Evolutionary conservation across 2,113 vertebrate genomes (phyloP), one percentile per base, ranked within the genome.

Genomic region (Proterorhinus semilunaris): DNA sequence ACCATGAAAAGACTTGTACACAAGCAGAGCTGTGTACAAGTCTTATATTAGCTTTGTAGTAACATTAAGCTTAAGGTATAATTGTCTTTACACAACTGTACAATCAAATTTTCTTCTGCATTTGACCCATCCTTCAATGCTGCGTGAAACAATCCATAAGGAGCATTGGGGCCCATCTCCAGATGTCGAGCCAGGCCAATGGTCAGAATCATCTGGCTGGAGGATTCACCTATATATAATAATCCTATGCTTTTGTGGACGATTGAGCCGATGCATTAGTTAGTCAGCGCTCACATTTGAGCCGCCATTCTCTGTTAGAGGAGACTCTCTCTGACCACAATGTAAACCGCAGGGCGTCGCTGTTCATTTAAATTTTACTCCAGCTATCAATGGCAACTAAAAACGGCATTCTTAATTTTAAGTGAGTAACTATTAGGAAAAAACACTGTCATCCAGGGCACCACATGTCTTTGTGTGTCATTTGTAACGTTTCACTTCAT

Each of bases 401-500:
- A 74, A 74, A 76, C 62, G 76, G 52, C 48, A 75, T 61, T 62
- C 53, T 69, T 72, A 65, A 43, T 27, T 50, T 69, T 45, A 36
- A 65, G 11, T 21, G 65, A 46, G 43, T n/a, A 53, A 57, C 47
- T 46, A 69, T 78, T 61, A 47, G 55, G 76, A 76, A 78, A 85
- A 83, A 86, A 69, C 68, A 21, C 49, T 72, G 53, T 59, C 66
- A 55, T 79, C 72, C 50, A 52, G 43, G 62, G 66, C 44, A 68
- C 68, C 57, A 46, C 17, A 51, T 66, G 68, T 80, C 62, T 64
- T 50, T 58, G 66, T 50, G 44, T 61, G 75, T 72, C 79, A 63
- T 75, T 73, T 82, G 73, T 83, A 72, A 71, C n/a, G 1, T 81
- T 80, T 72, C 79, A 84, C 71, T 49, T 82, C 75, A 78, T 84